Evolutionary conservation across 2,888 invertebrate genomes (phyloP), one percentile per base, ranked within the genome.

Genomic region (Drosophila testacea): DNA sequence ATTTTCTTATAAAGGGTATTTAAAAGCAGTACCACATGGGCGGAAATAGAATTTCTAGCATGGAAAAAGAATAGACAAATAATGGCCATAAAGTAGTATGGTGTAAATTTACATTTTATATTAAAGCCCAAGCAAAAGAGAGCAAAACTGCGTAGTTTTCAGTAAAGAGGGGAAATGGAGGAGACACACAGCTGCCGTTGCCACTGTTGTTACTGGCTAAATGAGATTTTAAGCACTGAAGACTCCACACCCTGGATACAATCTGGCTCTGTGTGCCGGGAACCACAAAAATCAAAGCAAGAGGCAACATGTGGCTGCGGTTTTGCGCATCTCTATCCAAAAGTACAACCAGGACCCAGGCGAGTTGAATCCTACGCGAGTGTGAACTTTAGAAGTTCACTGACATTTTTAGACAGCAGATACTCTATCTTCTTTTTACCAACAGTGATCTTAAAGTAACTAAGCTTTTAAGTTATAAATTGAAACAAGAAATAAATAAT

Each of bases 251-350:
- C 41, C 42, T 56, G 52, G 44, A 22, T 32, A 10, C 47, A 47
- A 3, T 34, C 34, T 46, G 39, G 30, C 51, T 22, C 27, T 39
- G 39, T 44, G 59, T 56, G 66, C 47, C 41, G 62, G 52, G 66
- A 68, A 72, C 82, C 81, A 61, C 81, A 82, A 69, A 82, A 81
- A 81, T 81, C 81, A 81, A 79, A 82, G 73, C 77, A 81, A 68
- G 70, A 72, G 81, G 63, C 78, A 76, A 78, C 76, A 76, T 77
- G 70, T 81, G 75, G 72, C 66, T 62, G 57, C 39, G 78, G 62
- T 71, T 71, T 38, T 41, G 38, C 27, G 32, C 38, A 59, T 13
- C n/a, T 27, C 13, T 46, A 38, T 7, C 28, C 52, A 46, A 47
- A 51, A 44, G 11, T 16, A 44, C 36, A 6, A 9, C 6, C 5